Conservation (phyloP, 2,113 vertebrate species). For the Calidris pugnax region DNA sequence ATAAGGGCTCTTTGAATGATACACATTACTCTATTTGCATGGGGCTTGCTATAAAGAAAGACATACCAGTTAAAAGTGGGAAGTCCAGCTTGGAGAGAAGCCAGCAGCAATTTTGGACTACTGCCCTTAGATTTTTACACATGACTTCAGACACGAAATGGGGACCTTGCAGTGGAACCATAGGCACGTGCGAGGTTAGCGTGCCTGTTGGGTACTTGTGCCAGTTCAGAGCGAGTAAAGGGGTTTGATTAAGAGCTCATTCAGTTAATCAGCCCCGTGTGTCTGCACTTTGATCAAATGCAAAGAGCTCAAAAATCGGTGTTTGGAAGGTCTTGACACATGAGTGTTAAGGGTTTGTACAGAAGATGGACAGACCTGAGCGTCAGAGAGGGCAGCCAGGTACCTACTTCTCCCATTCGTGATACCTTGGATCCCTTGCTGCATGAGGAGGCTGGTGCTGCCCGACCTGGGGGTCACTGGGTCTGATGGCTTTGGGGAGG, state of each 20-base stretch:
- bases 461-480: background rate
- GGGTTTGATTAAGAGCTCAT: background rate
- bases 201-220: background rate
- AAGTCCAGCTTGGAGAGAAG: background rate
- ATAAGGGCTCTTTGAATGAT: background rate
- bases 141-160: background rate
- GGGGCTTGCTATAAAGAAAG: background rate
- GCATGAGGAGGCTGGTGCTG: background rate
- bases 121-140: background rate
- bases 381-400: background rate
- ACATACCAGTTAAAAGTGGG: background rate
- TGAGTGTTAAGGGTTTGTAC: accelerated
- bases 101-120: background rate
- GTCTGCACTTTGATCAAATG: background rate
- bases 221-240: background rate
- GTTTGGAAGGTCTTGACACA: background rate
- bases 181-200: background rate
- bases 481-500: background rate
- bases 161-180: background rate
- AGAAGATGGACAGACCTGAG: background rate
- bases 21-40: background rate
- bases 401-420: background rate
- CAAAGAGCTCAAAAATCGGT: background rate
- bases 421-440: background rate
- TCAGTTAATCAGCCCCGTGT: background rate